Evolutionary conservation across 2,888 invertebrate genomes (phyloP).

Genomic region (Nycteola revayana): DNA sequence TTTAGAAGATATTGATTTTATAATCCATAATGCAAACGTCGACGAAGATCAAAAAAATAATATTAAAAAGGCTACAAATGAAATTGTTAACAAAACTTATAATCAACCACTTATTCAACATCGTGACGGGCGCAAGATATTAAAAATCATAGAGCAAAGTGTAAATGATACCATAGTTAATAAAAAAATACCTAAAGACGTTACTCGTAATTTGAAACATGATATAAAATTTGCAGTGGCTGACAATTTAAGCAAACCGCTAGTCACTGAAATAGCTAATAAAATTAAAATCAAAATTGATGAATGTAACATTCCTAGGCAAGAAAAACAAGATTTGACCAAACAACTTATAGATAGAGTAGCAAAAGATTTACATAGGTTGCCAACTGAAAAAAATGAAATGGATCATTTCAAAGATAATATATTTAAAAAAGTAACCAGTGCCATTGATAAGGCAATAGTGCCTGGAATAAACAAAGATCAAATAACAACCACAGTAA

Average conservation of each 20-base stretch:
- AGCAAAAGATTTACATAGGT: not conserved
- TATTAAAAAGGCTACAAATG: conserved; percentile 3
- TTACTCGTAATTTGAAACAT: not conserved
- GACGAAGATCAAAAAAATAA: not conserved
- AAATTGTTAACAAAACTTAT: conserved; percentile 2
- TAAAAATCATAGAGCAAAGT: not conserved
- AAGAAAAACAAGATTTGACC: not conserved
- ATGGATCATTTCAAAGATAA: not conserved
- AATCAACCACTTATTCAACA: not conserved
- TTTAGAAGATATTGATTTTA: conserved; percentile 1
- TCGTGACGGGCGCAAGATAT: not conserved
- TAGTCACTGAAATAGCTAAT: not conserved
- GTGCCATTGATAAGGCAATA: not conserved
- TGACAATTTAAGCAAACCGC: not conserved
- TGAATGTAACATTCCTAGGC: not conserved
- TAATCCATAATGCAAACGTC: conserved; percentile 1
- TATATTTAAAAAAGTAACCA: not conserved
- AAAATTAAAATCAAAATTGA: not conserved
- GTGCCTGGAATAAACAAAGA: not conserved
- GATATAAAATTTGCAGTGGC: not conserved
- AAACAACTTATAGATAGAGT: not conserved
- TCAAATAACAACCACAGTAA: not conserved
- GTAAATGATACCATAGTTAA: not conserved
- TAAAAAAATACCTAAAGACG: not conserved
- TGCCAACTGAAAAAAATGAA: not conserved